phyloP scores from a whole-genome alignment of 2,888 invertebrate species.

The Julus scandinavius region DNA sequence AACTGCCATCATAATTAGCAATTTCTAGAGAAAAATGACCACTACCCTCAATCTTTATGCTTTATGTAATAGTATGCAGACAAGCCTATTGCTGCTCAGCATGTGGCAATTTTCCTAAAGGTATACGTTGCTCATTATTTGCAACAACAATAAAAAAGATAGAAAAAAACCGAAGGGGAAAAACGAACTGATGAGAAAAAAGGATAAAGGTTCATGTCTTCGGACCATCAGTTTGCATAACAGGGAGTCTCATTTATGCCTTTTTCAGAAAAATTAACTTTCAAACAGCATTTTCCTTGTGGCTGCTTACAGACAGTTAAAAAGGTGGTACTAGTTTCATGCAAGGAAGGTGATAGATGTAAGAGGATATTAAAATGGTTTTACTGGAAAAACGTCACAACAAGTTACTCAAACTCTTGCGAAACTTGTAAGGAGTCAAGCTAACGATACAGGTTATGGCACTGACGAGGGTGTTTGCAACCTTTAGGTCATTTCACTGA shows the following conservation, averaged over 20 bases:
- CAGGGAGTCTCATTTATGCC: constrained; percentile 37
- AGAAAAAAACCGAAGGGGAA: background rate
- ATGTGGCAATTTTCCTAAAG: constrained; percentile 49
- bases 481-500: background rate
- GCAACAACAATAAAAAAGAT: background rate
- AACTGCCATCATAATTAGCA: constrained; percentile 43
- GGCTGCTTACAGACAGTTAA: background rate
- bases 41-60: constrained; percentile 16
- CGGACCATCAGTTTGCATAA: constrained; percentile 46
- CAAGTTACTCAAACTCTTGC: background rate
- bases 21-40: constrained; percentile 42
- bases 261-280: constrained; percentile 22
- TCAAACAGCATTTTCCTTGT: background rate
- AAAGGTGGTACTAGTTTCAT: background rate
- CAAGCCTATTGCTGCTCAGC: constrained; percentile 44
- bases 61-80: constrained; percentile 42
- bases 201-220: constrained; percentile 42
- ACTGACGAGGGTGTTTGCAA: background rate
- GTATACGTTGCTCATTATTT: constrained; percentile 48
- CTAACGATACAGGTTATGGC: background rate
- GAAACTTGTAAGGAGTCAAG: background rate
- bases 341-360: constrained; percentile 21
- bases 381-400: constrained; percentile 39
- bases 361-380: constrained; percentile 38
- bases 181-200: background rate